A percentile compares a stretch with the other conserved stretches of the same genome.
Evolutionary conservation across 2,113 vertebrate species (phyloP).

Genomic region (Ascaphus truei): DNA sequence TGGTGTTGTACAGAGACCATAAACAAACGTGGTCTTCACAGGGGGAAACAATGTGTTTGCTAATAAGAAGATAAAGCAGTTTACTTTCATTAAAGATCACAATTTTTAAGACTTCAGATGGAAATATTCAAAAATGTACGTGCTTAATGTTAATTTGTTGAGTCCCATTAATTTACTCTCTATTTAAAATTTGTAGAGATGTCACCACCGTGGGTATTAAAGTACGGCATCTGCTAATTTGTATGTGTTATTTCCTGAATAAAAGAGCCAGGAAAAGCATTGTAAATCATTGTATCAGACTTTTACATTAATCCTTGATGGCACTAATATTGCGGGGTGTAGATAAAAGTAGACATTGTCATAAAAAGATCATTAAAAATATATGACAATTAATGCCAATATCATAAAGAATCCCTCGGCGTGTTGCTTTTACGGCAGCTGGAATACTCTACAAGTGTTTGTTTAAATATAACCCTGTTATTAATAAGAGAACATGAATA

Average conservation of each 20-base stretch:
- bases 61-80: too few species aligned
- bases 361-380: conserved; percentile 34
- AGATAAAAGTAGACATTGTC: conserved; percentile 25
- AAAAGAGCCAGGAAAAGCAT: neutral
- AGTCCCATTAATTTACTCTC: neutral
- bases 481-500: neutral
- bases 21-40: too few species aligned
- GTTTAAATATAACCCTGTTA: neutral
- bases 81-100: too few species aligned
- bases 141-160: neutral
- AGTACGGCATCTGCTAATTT: conserved; percentile 1
- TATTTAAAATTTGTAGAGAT: conserved; percentile 18
- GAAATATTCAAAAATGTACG: too few species aligned
- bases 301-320: conserved; percentile 22
- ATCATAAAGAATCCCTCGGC: conserved; percentile 18
- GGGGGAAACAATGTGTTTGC: too few species aligned
- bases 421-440: conserved; percentile 5
- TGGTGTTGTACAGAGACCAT: too few species aligned
- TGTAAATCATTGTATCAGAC: neutral
- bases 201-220: conserved; percentile 1
- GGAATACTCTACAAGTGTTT: neutral
- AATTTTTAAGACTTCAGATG: too few species aligned
- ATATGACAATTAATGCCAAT: conserved; percentile 29
- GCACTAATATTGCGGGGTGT: conserved; percentile 28
- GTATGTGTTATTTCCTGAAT: neutral